phyloP scores from a whole-genome alignment of 2,888 invertebrate genomes.

The Strigamia transsilvanica region DNA sequence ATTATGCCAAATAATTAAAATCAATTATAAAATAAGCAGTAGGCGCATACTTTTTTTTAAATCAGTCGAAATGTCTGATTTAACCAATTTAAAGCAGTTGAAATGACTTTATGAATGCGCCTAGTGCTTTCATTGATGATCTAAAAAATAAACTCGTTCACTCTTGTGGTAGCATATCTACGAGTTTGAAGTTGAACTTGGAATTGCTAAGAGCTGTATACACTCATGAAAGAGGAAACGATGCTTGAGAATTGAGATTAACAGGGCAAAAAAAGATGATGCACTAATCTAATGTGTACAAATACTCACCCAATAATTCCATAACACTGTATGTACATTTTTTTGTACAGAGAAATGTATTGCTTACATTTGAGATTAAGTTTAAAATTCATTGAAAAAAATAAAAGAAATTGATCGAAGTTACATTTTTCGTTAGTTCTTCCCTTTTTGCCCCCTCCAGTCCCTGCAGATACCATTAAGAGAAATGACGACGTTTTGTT shows the following conservation, averaged over 20 bases:
- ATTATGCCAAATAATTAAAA: no score
- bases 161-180: not conserved
- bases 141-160: not conserved
- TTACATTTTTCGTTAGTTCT: not conserved
- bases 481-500: conserved; percentile 23
- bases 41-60: no score
- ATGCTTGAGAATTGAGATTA: not conserved
- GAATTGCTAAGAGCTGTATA: conserved; percentile 6
- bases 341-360: no score
- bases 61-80: no score
- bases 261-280: not conserved
- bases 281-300: no score
- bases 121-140: not conserved
- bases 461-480: not conserved
- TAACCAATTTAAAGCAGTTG: no score
- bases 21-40: no score
- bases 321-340: no score
- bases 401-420: not conserved
- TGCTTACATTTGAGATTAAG: not conserved
- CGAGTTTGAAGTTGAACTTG: not conserved
- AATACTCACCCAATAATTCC: not conserved
- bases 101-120: no score
- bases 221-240: not conserved
- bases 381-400: not conserved
- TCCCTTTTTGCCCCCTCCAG: not conserved